A percentile compares a stretch with the other conserved stretches of the same genome.
phyloP scores from a whole-genome alignment of 2,113 vertebrate genomes.

The Tinamus guttatus region DNA sequence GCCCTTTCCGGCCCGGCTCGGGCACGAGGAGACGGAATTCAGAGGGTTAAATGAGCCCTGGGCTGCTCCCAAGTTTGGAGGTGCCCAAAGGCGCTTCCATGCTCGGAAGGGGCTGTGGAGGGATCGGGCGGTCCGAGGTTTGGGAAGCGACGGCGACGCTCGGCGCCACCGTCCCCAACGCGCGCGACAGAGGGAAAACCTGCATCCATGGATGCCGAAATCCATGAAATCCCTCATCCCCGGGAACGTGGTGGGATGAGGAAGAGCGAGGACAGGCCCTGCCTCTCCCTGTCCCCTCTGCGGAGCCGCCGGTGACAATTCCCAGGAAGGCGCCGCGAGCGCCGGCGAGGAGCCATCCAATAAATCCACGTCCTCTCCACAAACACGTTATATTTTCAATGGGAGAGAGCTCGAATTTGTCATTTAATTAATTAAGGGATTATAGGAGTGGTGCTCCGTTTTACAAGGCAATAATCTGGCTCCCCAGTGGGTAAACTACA shows the following conservation, averaged over 20 bases:
- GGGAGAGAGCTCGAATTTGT: conserved; percentile 81
- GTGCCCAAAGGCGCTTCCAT: accelerated
- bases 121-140: accelerated
- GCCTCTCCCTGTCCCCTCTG: no score
- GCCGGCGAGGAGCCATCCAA: background rate
- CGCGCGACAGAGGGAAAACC: no score
- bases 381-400: conserved; percentile 77
- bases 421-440: conserved; percentile 85
- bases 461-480: conserved; percentile 84
- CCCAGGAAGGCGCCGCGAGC: background rate
- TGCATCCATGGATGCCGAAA: no score
- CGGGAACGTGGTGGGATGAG: no score
- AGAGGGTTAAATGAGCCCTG: background rate
- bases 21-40: background rate
- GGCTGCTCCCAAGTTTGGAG: background rate
- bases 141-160: background rate
- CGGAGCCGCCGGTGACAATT: background rate
- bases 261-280: no score
- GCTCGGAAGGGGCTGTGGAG: background rate
- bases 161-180: no score
- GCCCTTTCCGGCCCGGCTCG: background rate
- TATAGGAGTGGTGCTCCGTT: conserved; percentile 83
- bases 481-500: conserved; percentile 81
- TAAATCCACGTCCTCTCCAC: conserved; percentile 72
- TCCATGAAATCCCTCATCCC: no score